A percentile compares a stretch with the other conserved stretches of the same genome.
Conservation (phyloP, 2,888 invertebrate genomes). For the Oligia latruncula region DNA sequence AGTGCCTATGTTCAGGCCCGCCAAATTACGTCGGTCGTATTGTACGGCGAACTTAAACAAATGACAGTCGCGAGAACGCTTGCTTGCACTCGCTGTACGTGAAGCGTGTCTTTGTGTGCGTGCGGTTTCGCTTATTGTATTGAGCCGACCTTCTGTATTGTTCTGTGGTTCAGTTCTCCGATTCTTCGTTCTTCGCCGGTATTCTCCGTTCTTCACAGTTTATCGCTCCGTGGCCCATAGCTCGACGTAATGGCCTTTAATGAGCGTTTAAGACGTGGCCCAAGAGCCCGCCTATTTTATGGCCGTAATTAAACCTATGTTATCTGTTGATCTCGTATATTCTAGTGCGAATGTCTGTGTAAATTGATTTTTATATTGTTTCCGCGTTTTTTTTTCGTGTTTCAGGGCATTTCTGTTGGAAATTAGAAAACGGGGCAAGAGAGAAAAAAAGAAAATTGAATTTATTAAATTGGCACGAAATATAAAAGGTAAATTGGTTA, state of each 20-base stretch:
- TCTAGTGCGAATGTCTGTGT: constrained; percentile 75
- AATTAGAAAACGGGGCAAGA: neutral
- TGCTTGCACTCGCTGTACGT: neutral
- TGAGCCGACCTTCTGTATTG: constrained; percentile 14
- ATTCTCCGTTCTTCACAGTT: constrained; percentile 74
- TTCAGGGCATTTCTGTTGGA: neutral
- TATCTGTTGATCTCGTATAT: constrained; percentile 80
- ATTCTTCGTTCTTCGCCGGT: constrained; percentile 58
- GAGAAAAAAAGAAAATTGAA: neutral
- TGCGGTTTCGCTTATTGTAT: neutral
- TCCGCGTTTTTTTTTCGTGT: constrained; percentile 29
- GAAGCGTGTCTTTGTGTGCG: neutral
- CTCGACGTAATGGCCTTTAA: constrained; percentile 82
- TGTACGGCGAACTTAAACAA: neutral
- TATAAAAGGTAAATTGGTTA: neutral
- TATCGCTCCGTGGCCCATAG: constrained; percentile 72
- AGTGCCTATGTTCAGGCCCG: no score
- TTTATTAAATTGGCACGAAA: neutral
- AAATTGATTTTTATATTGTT: constrained; percentile 73
- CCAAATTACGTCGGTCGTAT: fast-evolving
- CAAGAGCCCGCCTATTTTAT: constrained; percentile 83
- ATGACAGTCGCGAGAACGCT: neutral
- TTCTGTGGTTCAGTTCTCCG: constrained; percentile 46
- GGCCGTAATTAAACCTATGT: constrained; percentile 84
- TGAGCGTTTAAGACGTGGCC: constrained; percentile 83